These are phyloP conservation scores for Dicycla oo DNA, from an alignment of 2,888 invertebrate genomes.

Conservation along the genomic window DNA sequence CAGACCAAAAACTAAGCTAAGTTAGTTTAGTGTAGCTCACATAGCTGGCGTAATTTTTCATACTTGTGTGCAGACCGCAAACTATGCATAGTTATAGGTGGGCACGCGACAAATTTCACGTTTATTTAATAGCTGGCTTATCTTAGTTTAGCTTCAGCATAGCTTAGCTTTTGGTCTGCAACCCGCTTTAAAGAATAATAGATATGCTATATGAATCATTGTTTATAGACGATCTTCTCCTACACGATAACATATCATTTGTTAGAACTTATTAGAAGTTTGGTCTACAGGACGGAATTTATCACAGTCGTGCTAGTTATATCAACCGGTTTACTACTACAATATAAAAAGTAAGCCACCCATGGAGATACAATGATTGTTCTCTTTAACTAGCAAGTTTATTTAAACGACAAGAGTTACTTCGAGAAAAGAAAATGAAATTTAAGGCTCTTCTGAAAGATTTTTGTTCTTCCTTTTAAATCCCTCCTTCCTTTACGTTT, in stretches of 20 bases:
- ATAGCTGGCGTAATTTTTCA: too few species aligned
- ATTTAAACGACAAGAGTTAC: too few species aligned
- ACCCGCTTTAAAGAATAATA: constrained; percentile 41
- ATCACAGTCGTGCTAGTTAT: constrained; percentile 33
- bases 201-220: constrained; percentile 48
- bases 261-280: constrained; percentile 26
- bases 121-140: too few species aligned
- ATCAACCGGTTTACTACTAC: constrained; percentile 20
- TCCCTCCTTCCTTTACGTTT: not conserved
- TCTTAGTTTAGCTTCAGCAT: too few species aligned
- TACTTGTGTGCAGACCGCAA: too few species aligned
- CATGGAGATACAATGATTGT: constrained; percentile 20
- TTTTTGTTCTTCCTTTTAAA: not conserved
- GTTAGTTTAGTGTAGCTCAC: too few species aligned
- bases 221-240: constrained; percentile 22
- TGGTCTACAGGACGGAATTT: constrained; percentile 31
- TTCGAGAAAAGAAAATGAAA: too few species aligned
- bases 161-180: too few species aligned
- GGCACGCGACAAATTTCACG: too few species aligned
- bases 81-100: too few species aligned
- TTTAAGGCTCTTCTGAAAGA: not conserved
- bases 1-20: too few species aligned
- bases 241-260: constrained; percentile 43
- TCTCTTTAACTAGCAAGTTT: constrained; percentile 22
- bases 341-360: constrained; percentile 44